These are phyloP conservation scores for mouse (Mus musculus) DNA, from an alignment of 2,113 vertebrate genomes.

Conservation along the genomic window DNA sequence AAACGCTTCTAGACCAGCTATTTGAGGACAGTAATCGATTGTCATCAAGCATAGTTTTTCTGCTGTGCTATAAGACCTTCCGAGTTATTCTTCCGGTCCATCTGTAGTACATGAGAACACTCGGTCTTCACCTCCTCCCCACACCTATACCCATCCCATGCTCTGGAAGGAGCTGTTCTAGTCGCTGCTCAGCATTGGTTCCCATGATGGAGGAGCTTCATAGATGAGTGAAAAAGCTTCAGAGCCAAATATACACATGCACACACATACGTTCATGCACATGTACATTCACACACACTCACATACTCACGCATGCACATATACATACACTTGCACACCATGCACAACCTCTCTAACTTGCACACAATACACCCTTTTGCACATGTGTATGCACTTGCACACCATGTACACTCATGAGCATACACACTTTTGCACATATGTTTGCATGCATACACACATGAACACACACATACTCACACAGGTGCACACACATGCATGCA, in stretches of 20 bases:
- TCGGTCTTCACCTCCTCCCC: too few species aligned
- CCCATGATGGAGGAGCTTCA: neutral
- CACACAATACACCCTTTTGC: neutral
- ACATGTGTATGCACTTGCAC: neutral
- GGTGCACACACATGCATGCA: neutral
- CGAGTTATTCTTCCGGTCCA: neutral
- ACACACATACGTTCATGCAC: neutral
- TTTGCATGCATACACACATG: too few species aligned
- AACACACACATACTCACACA: neutral
- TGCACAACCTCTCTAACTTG: too few species aligned
- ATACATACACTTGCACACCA: neutral
- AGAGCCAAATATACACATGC: neutral
- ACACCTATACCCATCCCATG: neutral
- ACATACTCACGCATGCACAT: neutral
- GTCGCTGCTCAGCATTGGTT: neutral
- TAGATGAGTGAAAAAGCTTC: neutral
- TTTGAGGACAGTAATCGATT: neutral
- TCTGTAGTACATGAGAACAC: rapidly evolving
- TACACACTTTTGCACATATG: neutral
- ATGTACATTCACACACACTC: too few species aligned
- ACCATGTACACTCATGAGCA: neutral
- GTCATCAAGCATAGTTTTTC: too few species aligned
- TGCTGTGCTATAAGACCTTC: neutral
- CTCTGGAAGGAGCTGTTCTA: neutral
- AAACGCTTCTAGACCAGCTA: neutral